These are phyloP conservation scores for Lethenteron reissneri DNA, from an alignment of 2,113 vertebrate species.

Conservation along the genomic window DNA sequence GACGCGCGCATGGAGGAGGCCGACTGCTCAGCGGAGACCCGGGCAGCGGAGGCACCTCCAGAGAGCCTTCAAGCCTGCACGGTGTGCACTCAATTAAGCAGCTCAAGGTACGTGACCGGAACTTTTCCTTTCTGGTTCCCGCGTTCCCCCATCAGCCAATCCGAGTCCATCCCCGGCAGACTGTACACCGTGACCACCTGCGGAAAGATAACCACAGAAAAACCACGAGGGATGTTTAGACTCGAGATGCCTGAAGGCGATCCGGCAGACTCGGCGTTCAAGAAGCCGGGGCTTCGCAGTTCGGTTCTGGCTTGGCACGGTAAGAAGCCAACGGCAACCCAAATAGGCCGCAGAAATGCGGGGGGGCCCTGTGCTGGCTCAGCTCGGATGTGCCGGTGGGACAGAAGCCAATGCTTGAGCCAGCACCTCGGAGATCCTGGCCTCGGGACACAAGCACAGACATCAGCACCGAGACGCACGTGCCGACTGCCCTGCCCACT, in stretches of 20 bases:
- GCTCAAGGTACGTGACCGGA: slow-evolving; percentile 85
- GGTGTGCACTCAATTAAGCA: slow-evolving; percentile 41
- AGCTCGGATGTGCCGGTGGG: not conserved
- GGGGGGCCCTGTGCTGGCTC: not conserved
- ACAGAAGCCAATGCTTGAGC: too few species aligned
- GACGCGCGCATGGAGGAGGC: too few species aligned
- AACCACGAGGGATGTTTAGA: slow-evolving; percentile 7
- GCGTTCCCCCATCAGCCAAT: slow-evolving; percentile 79
- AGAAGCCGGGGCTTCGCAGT: too few species aligned
- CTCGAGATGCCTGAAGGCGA: not conserved
- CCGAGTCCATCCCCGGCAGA: slow-evolving; percentile 78
- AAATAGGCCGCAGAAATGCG: not conserved
- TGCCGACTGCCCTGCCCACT: not conserved
- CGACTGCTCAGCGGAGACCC: too few species aligned
- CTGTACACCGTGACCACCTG: slow-evolving; percentile 91
- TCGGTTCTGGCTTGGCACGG: not conserved
- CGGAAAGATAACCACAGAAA: slow-evolving; percentile 6
- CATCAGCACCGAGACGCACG: too few species aligned
- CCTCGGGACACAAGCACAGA: too few species aligned
- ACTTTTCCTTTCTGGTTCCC: slow-evolving; percentile 82
- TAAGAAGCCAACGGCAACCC: not conserved
- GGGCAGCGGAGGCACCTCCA: too few species aligned
- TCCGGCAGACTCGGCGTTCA: too few species aligned
- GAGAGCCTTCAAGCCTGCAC: too few species aligned
- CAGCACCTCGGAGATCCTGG: too few species aligned